phyloP scores from a whole-genome alignment of 2,797 vertebrate genomes.

The Synaphobranchus kaupii region DNA sequence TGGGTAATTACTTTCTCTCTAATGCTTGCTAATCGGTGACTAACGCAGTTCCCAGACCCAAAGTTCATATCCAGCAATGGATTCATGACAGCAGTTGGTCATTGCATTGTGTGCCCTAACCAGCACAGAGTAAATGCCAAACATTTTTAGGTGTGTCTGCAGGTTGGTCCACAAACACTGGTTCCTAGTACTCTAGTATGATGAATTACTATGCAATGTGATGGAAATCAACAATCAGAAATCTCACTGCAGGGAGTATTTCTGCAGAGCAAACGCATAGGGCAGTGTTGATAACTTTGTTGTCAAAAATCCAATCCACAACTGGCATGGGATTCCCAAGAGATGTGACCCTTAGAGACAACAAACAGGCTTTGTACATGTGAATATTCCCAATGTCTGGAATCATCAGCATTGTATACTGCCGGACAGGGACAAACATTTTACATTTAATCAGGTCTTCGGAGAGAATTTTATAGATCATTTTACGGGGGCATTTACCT shows the following conservation, averaged over 20 bases:
- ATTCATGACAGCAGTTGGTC: background rate
- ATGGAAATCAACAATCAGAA: background rate
- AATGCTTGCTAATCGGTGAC: background rate
- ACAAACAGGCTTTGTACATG: background rate
- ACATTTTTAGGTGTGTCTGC: background rate
- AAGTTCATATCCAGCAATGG: background rate
- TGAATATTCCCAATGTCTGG: background rate
- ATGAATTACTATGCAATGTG: background rate
- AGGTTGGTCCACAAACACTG: background rate
- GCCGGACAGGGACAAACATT: background rate
- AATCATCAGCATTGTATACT: background rate
- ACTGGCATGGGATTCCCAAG: background rate
- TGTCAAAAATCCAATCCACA: background rate
- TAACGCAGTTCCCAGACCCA: background rate
- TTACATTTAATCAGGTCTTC: background rate
- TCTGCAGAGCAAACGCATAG: background rate
- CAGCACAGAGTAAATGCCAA: background rate
- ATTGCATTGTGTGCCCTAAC: background rate
- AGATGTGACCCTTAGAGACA: background rate
- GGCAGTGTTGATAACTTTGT: background rate
- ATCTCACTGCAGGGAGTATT: background rate
- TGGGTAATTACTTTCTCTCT: background rate
- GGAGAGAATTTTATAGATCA: background rate
- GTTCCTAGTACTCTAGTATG: background rate
- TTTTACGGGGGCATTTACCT: conserved; percentile 5